Evolutionary conservation across 2,888 invertebrate genomes (phyloP), one percentile per base, ranked within the genome.

Genomic region (Zaprionus obscuricornis): DNA sequence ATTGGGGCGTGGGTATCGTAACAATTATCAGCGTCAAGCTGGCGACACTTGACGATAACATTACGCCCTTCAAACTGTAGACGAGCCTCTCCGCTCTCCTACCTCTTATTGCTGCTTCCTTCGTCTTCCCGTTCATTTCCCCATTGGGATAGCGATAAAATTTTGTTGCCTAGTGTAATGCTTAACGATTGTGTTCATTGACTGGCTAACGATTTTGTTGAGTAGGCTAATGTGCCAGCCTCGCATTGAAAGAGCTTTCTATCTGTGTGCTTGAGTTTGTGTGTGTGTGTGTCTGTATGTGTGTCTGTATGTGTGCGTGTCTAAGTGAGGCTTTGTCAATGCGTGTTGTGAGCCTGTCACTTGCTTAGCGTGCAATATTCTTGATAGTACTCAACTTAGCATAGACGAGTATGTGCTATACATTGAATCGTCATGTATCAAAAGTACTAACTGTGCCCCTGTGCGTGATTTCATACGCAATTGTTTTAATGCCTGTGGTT

Each of bases 121-220:
- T 6, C 11, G 6, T 14, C 45, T 5, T 1, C 14, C 4, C 43
- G 5, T 13, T 4, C 45, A 8, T 18, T 7, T 6, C n/a, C 31
- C 34, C 64, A 52, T 46, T 46, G 37, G 46, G 45, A 65, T 58
- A 40, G 74, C 24, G 85, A 77, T 84, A 77, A 84, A 85, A 85
- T 82, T 84, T 85, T 79, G 79, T 85, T 72, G 79, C 78, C 74
- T 65, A 74, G 77, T 82, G 74, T 74, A 77, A 71, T 81, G 77
- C 66, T 56, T 68, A 81, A 79, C 84, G 84, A 72, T 69, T 79
- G 72, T 83, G 81, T 83, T 77, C 79, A 83, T 79, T 72, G 84
- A 83, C 76, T 79, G 74, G 42, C 79, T 66, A 72, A 72, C 79
- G 77, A 79, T 83, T 83, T 69, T 83, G 77, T 78, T 84, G 81